Conservation (phyloP, 2,888 invertebrate genomes). For the Anthophora plumipes region DNA sequence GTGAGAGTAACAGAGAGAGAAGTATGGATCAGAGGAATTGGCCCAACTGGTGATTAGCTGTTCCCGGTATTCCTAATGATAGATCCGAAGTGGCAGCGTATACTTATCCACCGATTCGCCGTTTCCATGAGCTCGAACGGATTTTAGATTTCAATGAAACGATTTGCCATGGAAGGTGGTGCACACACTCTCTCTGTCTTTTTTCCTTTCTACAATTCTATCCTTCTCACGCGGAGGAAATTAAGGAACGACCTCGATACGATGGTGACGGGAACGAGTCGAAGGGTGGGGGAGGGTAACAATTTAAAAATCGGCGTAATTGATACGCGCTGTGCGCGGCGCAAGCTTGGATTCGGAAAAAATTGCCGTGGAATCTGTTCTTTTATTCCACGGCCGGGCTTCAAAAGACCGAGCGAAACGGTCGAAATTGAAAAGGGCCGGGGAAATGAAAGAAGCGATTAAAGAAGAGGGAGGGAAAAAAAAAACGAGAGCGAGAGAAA, state of each 20-base stretch:
- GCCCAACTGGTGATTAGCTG: constrained; percentile 42
- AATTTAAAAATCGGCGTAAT: constrained; percentile 35
- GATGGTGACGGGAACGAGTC: not conserved
- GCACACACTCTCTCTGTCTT: not conserved
- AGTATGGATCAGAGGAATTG: constrained; percentile 41
- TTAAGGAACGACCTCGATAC: constrained; percentile 23
- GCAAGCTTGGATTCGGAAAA: constrained; percentile 17
- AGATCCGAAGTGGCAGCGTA: constrained; percentile 44
- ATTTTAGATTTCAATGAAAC: constrained; percentile 47
- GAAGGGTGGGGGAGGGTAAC: not conserved
- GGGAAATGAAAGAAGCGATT: constrained; percentile 40
- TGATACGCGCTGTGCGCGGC: constrained; percentile 16
- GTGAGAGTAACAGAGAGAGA: constrained; percentile 2
- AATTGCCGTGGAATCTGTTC: constrained; percentile 30
- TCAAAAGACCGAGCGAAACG: constrained; percentile 32
- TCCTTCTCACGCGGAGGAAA: not conserved
- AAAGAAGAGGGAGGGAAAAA: constrained; percentile 26
- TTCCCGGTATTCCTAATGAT: constrained; percentile 52
- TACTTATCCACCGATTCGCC: constrained; percentile 40
- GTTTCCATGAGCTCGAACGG: constrained; percentile 39
- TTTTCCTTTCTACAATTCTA: not conserved
- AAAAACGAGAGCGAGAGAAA: not conserved
- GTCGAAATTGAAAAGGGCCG: constrained; percentile 40
- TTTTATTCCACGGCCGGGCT: constrained; percentile 17
- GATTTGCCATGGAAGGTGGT: constrained; percentile 2